Base-by-base conservation (phyloP, 2,113 vertebrate genomes). In the Dascyllus trimaculatus region DNA sequence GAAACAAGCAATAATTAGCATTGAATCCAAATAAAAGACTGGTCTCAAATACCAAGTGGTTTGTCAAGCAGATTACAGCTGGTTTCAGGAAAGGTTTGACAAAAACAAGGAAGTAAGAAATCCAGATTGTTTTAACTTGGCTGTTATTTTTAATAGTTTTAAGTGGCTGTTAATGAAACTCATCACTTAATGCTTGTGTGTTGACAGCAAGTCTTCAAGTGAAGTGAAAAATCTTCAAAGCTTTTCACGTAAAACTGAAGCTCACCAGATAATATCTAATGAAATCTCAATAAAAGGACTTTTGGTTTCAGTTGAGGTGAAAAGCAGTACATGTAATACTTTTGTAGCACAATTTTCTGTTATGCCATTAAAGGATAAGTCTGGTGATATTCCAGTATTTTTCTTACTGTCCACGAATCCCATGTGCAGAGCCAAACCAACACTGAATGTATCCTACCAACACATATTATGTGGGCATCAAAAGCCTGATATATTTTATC, bases 361-460 rank as follows among this genome's bases (percentile, higher is more conserved):
- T 6, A 17, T 8, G 43, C 9, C 13, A 26, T 57, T 58, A 66
- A 60, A 45, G 13, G 7, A 61, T 24, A 52, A 24, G 24, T 63
- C 32, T 32, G 60, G 14, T 53, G 22, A 63, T 35, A 0, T 0
- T 62, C 24, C 54, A 2, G 21, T 71, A 18, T 49, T 56, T 57
- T 46, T 56, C 15, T 64, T 64, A 46, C 14, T 32, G 38, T 64
- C 71, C 29, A 22, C 56, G 32, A 43, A 62, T 45, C 21, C 8
- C 38, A 8, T 24, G 21, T 14, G 9, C 14, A 13, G 24, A n/a
- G 43, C 18, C 24, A 15, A 11, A 59, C 7, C 24, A 67, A 68
- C 25, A 26, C 11, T 56, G 18, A 6, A 32, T 0, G 49, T 5
- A 57, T 49, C 18, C 60, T 22, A 58, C 22, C 19, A 49, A 59